phyloP scores from a whole-genome alignment of 2,113 vertebrate species.

The Epinephelus fuscoguttatus region DNA sequence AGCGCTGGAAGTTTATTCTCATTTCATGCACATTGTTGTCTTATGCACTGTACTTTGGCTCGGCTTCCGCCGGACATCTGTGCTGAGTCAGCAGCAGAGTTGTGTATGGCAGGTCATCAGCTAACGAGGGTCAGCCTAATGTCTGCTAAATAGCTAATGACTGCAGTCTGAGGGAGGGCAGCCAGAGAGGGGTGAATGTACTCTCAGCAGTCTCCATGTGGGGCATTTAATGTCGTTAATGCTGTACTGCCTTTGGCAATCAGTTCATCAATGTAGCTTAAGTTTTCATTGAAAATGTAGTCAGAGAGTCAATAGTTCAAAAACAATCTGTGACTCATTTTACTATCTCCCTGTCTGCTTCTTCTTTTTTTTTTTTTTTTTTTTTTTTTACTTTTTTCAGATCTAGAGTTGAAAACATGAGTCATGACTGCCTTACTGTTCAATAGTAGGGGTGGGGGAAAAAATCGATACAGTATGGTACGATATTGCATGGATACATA shows the following conservation, averaged over 20 bases:
- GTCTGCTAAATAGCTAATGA: conserved; percentile 70
- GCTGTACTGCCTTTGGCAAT: conserved; percentile 1
- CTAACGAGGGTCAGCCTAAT: conserved; percentile 64
- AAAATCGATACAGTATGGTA: too few species aligned
- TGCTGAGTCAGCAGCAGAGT: conserved; percentile 60
- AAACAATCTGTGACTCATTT: background rate
- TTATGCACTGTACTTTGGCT: conserved; percentile 1
- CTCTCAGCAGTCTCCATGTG: conserved; percentile 29
- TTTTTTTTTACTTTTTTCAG: conserved; percentile 4
- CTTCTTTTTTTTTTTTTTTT: conserved; percentile 15
- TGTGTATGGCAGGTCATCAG: conserved; percentile 60
- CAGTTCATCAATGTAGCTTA: background rate
- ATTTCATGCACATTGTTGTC: conserved; percentile 3
- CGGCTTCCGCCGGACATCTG: conserved; percentile 40
- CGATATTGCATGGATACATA: too few species aligned
- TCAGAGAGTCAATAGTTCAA: conserved; percentile 1
- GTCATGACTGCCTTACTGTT: too few species aligned
- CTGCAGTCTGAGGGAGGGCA: conserved; percentile 37
- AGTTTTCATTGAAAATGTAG: background rate
- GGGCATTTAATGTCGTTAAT: conserved; percentile 30
- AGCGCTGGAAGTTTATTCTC: conserved; percentile 1
- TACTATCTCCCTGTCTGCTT: background rate
- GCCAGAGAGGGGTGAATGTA: conserved; percentile 41
- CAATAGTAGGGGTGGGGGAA: background rate
- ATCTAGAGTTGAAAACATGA: background rate